These are phyloP conservation scores for Pseudochaenichthys georgianus DNA, from an alignment of 2,797 vertebrate genomes.

Conservation along the genomic window DNA sequence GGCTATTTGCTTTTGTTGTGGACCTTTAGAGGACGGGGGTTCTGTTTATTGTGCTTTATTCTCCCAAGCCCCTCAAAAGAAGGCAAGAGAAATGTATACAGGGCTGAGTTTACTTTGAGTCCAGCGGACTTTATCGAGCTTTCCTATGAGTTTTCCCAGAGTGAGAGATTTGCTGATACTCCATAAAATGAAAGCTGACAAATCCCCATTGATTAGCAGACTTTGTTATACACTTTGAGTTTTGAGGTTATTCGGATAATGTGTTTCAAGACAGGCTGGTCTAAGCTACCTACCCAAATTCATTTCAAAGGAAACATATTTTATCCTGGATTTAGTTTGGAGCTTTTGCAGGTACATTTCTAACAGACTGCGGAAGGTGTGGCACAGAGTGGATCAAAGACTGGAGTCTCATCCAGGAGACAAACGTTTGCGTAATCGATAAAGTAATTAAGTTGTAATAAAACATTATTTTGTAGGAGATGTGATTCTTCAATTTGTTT, in stretches of 20 bases:
- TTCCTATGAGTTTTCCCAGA: conserved; percentile 68
- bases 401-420: too few relatives aligned
- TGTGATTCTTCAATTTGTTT: background rate
- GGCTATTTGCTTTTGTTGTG: conserved; percentile 79
- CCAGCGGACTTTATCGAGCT: conserved; percentile 33
- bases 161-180: conserved; percentile 62
- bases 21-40: conserved; percentile 56
- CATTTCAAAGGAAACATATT: too few relatives aligned
- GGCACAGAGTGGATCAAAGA: too few relatives aligned
- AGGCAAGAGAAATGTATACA: conserved; percentile 56
- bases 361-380: too few relatives aligned
- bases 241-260: conserved; percentile 8
- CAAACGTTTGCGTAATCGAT: too few relatives aligned
- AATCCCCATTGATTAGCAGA: conserved; percentile 49
- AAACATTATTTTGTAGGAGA: too few relatives aligned
- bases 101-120: conserved; percentile 61
- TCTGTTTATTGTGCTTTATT: conserved; percentile 80
- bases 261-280: background rate
- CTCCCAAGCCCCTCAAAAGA: conserved; percentile 61
- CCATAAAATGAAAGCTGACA: conserved; percentile 44
- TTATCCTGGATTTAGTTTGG: too few relatives aligned
- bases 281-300: too few relatives aligned
- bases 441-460: background rate
- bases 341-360: too few relatives aligned
- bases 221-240: conserved; percentile 22